These are phyloP conservation scores for Arremon brunneinucha DNA, from an alignment of 2,797 vertebrate genomes.

Conservation along the genomic window DNA sequence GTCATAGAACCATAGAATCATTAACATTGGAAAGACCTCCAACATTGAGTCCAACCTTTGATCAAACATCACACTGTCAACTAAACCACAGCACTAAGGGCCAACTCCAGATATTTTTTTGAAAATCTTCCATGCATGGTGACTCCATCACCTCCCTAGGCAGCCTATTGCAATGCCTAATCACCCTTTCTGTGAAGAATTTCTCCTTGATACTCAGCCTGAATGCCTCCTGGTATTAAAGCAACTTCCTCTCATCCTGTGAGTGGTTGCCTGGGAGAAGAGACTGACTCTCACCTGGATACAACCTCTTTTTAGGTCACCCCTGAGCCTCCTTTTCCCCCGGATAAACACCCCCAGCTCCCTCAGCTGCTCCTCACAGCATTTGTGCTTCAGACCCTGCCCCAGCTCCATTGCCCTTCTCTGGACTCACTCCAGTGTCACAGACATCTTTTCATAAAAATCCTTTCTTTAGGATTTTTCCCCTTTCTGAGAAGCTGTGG, in stretches of 20 bases:
- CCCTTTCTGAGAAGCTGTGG: too few species aligned
- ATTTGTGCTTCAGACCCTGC: neutral
- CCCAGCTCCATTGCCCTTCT: neutral
- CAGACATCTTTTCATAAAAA: too few species aligned
- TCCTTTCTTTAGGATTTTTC: too few species aligned
- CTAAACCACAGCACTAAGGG: neutral
- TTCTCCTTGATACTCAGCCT: neutral
- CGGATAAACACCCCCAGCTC: neutral
- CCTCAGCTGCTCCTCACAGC: neutral
- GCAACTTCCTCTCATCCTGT: neutral
- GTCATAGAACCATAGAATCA: accelerated
- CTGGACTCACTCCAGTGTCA: neutral
- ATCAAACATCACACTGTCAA: neutral
- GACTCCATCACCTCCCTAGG: neutral
- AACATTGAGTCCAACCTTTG: neutral
- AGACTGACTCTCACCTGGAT: neutral
- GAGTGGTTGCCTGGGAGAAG: neutral
- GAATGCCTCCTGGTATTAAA: accelerated
- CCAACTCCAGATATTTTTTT: neutral
- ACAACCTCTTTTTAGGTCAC: neutral
- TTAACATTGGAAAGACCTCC: neutral
- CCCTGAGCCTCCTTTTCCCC: neutral
- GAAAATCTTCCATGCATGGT: neutral
- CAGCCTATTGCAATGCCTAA: neutral
- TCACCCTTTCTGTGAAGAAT: neutral